Evolutionary conservation across 2,113 vertebrate species (phyloP), one percentile per base, ranked within the genome.

Genomic region (Tachysurus vachellii): DNA sequence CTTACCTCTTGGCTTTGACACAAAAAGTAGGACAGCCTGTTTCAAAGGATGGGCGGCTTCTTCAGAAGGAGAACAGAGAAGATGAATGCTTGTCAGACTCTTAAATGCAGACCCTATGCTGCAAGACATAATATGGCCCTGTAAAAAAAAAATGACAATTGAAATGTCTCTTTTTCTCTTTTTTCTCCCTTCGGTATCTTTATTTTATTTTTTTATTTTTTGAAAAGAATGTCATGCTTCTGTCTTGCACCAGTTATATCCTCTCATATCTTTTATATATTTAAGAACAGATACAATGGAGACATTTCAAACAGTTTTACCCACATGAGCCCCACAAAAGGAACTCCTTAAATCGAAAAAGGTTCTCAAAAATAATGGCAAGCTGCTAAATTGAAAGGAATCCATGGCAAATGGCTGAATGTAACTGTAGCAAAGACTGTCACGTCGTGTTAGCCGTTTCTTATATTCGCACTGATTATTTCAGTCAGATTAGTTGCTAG

Each of bases 11-110:
- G 56, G 61, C 79, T 84, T 86, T 36, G 53, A 73, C 66, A 62
- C 21, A 64, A 88, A 91, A 91, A 89, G 86, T 90, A 90, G 88
- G 86, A 82, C 84, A 89, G 76, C 23, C 57, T 16, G 71, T 86
- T 88, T 81, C 26, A 85, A 91, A 88, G 86, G 44, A 42, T 19
- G n/a, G 4, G 42, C 47, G 26, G 36, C 12, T 66, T 68, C 44
- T 53, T 47, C 61, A 19, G 17, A 6, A 53, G 81, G 26, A 66
- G 23, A 83, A 28, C 61, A 53, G 42, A 28, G 44, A 66, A 66
- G 62, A 83, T 28, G 13, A 59, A 36, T 13, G 19, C 54, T 80
- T 80, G 54, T 80, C 56, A 80, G 77, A 50, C 19, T 68, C 56
- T 80, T 68, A 85, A 85, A 64, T 64, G 5, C 75, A 80, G 61